These are phyloP conservation scores for Capreolus pygargus DNA, from an alignment of 2,113 vertebrate genomes.

Conservation along the genomic window DNA sequence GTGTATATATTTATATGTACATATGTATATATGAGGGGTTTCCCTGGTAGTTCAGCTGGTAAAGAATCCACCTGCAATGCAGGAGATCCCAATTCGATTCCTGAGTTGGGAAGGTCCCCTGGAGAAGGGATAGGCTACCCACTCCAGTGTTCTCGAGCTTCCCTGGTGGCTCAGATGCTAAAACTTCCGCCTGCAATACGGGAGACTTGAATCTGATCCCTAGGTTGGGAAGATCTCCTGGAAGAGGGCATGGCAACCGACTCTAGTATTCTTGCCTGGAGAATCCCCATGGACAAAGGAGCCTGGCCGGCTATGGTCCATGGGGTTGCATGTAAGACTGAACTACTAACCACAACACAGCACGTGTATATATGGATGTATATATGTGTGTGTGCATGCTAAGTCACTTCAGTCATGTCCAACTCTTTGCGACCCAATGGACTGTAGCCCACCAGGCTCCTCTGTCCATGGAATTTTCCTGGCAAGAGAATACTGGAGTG, in stretches of 20 bases:
- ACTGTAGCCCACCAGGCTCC: neutral
- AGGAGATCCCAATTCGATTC: neutral
- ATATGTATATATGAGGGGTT: neutral
- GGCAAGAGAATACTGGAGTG: neutral
- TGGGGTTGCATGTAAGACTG: neutral
- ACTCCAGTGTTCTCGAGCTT: neutral
- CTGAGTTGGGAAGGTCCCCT: neutral
- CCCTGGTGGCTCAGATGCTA: neutral
- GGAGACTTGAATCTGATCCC: neutral
- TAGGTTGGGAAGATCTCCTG: neutral
- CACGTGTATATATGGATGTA: neutral
- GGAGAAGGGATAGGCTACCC: neutral
- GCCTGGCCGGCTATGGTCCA: neutral
- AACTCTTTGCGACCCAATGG: neutral
- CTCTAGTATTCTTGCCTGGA: neutral
- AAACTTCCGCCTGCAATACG: neutral
- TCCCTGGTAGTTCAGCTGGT: neutral
- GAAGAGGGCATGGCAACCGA: neutral
- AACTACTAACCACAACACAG: neutral
- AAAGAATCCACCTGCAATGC: neutral
- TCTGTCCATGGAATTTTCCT: neutral
- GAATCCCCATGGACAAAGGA: neutral
- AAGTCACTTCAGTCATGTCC: neutral
- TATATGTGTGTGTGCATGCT: rapidly evolving
- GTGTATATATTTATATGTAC: neutral